Evolutionary conservation across 2,888 invertebrate genomes (phyloP), one percentile per base, ranked within the genome.

Genomic region (Pammene aurita): DNA sequence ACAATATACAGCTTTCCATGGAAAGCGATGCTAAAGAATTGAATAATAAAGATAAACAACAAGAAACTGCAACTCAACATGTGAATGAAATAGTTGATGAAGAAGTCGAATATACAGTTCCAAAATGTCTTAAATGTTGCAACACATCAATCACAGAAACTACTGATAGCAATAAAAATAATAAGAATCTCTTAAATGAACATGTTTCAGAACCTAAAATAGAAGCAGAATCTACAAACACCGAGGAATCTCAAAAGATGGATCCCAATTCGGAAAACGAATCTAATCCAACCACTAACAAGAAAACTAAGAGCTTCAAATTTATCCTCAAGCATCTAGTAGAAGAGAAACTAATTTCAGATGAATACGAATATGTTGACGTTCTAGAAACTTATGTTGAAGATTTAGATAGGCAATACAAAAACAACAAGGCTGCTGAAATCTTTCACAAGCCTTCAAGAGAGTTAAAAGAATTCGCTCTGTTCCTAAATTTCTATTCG

Each of bases 401-500:
- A 58, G 50, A 60, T n/a, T 46, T 65, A 46, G 65, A 65, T 18
- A 18, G 48, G 7, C 16, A 46, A n/a, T 65, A 65, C 16, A 54
- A 41, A 6, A 65, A 48, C 5, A 65, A 65, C 18, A 38, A 46
- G 14, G 46, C 64, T 18, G 11, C 34, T 9, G 52, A 54, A 26
- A 55, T 16, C n/a, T 65, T 57, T 13, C 5, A 48, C 6, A 48
- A 34, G 5, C 14, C 42, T 9, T 35, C 48, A 9, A 16, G 7
- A 4, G 41, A 65, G 2, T 35, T 65, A n/a, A 46, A 18, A 16
- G n/a, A 26, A 11, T 57, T 65, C 13, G 65, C 65, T 0, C 14
- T 65, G 13, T 56, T 56, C 38, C 56, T 65, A 1, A 65, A 65
- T 11, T 65, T 38, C 18, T 65, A 65, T 46, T 65, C 65, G 7